These are phyloP conservation scores for Xestia xanthographa DNA, from an alignment of 2,888 invertebrate species.

Conservation along the genomic window DNA sequence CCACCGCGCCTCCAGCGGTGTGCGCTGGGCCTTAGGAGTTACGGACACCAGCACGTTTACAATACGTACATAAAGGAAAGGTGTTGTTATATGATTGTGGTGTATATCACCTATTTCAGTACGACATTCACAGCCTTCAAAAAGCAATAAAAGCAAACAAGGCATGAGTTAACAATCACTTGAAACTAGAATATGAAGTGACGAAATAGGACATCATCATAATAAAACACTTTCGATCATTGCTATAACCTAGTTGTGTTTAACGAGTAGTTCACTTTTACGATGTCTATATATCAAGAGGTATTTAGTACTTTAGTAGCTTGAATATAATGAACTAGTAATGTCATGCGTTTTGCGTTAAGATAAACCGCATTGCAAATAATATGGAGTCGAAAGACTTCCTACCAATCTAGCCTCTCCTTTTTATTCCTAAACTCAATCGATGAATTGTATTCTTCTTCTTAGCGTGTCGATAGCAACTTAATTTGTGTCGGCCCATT, in stretches of 20 bases:
- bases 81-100: not conserved
- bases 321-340: not conserved
- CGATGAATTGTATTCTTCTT: not conserved
- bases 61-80: no score
- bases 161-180: constrained; percentile 31
- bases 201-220: constrained; percentile 35
- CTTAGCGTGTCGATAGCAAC: no score
- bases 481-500: no score
- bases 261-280: constrained; percentile 46
- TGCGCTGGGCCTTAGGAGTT: no score
- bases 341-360: not conserved
- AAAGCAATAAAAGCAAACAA: constrained; percentile 43
- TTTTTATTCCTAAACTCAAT: not conserved
- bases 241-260: constrained; percentile 34
- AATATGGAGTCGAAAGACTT: no score
- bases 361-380: not conserved
- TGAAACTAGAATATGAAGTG: constrained; percentile 18
- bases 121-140: constrained; percentile 6
- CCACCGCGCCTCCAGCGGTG: no score
- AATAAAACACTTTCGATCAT: constrained; percentile 37
- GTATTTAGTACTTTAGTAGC: not conserved
- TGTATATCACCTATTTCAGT: not conserved
- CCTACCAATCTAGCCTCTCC: not conserved
- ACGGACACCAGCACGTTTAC: no score
- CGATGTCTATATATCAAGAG: constrained; percentile 36